Evolutionary conservation across 1,140 invertebrate genomes (phyloP).

Genomic region (Nymphalis io): DNA sequence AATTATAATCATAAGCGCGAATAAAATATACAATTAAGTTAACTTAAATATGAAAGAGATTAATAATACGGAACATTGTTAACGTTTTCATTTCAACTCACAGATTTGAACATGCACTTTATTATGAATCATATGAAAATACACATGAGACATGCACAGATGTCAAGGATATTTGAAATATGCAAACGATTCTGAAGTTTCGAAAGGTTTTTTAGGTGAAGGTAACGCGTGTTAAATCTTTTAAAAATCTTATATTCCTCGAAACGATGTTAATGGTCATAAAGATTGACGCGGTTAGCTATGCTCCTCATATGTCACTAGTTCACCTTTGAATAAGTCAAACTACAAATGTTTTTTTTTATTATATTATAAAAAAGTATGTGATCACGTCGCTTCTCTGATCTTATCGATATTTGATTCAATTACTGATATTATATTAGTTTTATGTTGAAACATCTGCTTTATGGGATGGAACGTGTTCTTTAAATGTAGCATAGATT

Average conservation of each 20-base stretch:
- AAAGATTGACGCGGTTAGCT: slow-evolving; percentile 15
- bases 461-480: too few relatives aligned
- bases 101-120: slow-evolving; percentile 1
- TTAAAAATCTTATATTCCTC: slow-evolving; percentile 16
- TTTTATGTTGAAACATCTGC: too few relatives aligned
- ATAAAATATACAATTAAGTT: too few relatives aligned
- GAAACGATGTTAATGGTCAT: slow-evolving; percentile 5
- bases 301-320: slow-evolving; percentile 23
- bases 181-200: slow-evolving; percentile 6
- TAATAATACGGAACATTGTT: not conserved
- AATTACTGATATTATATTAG: not conserved
- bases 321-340: slow-evolving; percentile 26
- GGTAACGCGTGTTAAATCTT: slow-evolving; percentile 15
- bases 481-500: too few relatives aligned
- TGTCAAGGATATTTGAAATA: slow-evolving; percentile 22
- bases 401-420: not conserved
- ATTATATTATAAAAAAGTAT: not conserved
- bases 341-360: not conserved
- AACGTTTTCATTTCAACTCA: not conserved
- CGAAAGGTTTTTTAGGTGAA: slow-evolving; percentile 21
- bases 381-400: not conserved
- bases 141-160: not conserved
- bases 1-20: too few relatives aligned
- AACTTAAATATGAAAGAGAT: too few relatives aligned
- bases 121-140: slow-evolving; percentile 17